Evolutionary conservation across 2,797 vertebrate genomes (phyloP).

Genomic region (Calcarius lapponicus): DNA sequence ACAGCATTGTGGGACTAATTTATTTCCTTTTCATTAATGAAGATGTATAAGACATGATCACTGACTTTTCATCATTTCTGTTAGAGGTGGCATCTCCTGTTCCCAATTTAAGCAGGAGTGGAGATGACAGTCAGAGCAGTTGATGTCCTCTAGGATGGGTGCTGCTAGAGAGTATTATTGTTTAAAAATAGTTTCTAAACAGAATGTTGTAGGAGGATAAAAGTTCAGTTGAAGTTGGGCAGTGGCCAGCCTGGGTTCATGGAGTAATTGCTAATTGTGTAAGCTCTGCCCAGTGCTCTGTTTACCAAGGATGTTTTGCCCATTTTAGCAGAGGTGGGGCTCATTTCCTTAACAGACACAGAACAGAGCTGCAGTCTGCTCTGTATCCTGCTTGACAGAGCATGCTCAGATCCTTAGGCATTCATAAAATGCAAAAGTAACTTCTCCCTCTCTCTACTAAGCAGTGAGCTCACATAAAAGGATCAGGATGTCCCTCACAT

Average conservation of each 20-base stretch:
- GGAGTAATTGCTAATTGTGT: conserved; percentile 68
- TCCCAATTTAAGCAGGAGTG: background rate
- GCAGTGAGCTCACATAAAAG: background rate
- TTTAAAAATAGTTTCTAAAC: conserved; percentile 67
- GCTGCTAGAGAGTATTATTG: conserved; percentile 52
- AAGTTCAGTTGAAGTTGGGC: conserved; percentile 45
- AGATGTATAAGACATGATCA: conserved; percentile 19
- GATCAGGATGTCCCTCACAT: background rate
- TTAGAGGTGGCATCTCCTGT: background rate
- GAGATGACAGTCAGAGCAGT: background rate
- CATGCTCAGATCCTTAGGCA: conserved; percentile 62
- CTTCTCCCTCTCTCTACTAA: background rate
- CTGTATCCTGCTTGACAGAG: conserved; percentile 68
- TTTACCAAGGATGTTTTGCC: conserved; percentile 74
- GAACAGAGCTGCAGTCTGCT: conserved; percentile 68
- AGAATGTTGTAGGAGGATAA: conserved; percentile 59
- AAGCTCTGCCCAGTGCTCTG: conserved; percentile 63
- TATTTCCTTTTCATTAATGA: conserved; percentile 51
- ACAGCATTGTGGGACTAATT: background rate
- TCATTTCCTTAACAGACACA: conserved; percentile 75
- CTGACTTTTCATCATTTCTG: background rate
- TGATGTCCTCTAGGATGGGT: conserved; percentile 47
- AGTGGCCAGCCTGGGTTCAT: conserved; percentile 4
- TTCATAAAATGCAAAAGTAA: conserved; percentile 50
- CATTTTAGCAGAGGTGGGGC: conserved; percentile 74